Percentiles rank a stretch among this genome's conserved stretches.
Conservation (phyloP, 2,113 vertebrate genomes). For the Trichomycterus rosablanca region DNA sequence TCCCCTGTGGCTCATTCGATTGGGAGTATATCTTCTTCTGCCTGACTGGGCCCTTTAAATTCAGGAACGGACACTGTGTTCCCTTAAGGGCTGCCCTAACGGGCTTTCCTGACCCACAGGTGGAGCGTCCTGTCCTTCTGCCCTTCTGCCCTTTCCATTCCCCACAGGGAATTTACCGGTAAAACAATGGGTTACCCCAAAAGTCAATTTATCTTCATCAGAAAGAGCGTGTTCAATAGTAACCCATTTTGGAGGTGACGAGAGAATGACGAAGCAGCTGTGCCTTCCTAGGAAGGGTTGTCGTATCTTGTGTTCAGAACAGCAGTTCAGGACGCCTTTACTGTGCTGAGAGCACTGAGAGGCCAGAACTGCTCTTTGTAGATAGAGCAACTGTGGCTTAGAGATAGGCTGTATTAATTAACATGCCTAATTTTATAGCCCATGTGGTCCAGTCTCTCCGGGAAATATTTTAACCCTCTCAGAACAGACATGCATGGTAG, state of each 20-base stretch:
- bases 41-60: conserved; percentile 24
- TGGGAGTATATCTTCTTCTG: conserved; percentile 29
- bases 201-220: conserved; percentile 42
- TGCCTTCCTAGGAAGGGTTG: conserved; percentile 18
- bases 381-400: conserved; percentile 31
- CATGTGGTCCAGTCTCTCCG: conserved; percentile 6
- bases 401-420: conserved; percentile 43
- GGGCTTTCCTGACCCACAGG: conserved; percentile 36
- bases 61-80: conserved; percentile 9
- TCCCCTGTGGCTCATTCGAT: conserved; percentile 28
- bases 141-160: conserved; percentile 23
- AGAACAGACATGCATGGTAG: too few relatives aligned
- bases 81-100: background rate
- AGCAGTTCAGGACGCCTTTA: too few relatives aligned
- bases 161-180: conserved; percentile 13
- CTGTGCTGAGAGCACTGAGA: too few relatives aligned
- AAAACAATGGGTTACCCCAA: conserved; percentile 17
- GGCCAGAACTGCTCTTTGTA: too few relatives aligned
- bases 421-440: too few relatives aligned
- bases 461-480: too few relatives aligned
- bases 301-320: too few relatives aligned
- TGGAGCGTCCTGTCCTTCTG: conserved; percentile 24
- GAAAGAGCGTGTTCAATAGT: conserved; percentile 21
- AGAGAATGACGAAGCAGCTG: conserved; percentile 37
- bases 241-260: conserved; percentile 16